Evolutionary conservation across 2,888 invertebrate species (phyloP), one percentile per base, ranked within the genome.

Genomic region (Drosophila parthenogenetica): DNA sequence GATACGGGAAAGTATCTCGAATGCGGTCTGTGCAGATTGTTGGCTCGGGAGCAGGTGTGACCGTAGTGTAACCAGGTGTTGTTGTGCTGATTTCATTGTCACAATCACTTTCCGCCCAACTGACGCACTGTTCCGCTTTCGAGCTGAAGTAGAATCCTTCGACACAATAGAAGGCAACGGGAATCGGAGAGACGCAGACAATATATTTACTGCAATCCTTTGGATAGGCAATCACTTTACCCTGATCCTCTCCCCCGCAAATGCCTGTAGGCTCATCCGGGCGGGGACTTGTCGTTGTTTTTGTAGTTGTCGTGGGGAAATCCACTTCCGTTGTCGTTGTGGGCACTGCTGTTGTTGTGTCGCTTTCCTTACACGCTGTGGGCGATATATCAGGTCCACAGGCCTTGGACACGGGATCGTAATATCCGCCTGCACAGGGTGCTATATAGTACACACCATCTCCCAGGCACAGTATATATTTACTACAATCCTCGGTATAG

Each of bases 151-250:
- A 84, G 42, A 69, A 84, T 5, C 73, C 69, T 3, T 73, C 62
- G 13, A 62, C 60, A 54, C 90, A 90, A 57, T 79, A 71, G 66
- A 90, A 90, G 2, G 74, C 90, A n/a, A 90, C 69, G 22, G 90
- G 90, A 25, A 83, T 88, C 8, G 90, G 90, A 0, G 70, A 51
- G 3, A 81, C 79, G 49, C 90, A 90, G n/a, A 82, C 80, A 25
- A 90, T 87, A 10, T 90, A 90, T 58, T 90, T 90, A n/a, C 61
- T 75, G 57, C 90, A 90, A 3, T 79, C 76, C 2, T 71, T 62
- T 3, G 90, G 90, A 75, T 90, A 90, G 22, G 78, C 51, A 37
- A 89, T 75, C 25, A 84, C 50, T 54, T 89, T 73, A 14, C 89
- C 88, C 32, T 79, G 67, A 11, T 43, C 46, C 8, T 22, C 65